Base-by-base conservation (phyloP, 2,113 vertebrate genomes). In the Crocuta crocuta region DNA sequence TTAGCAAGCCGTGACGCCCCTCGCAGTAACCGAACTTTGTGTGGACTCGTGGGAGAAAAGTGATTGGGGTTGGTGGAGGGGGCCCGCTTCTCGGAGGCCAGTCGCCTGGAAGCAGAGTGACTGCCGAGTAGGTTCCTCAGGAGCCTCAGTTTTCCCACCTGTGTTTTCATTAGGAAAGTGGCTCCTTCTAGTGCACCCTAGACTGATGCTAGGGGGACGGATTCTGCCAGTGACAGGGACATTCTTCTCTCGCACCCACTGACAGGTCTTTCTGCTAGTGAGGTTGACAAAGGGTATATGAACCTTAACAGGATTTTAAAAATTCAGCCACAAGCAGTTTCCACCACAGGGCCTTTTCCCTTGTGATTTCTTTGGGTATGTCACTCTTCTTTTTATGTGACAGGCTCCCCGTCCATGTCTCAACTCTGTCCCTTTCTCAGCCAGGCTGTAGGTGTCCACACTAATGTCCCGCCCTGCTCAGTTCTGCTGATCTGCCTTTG, bases 21-120 rank as follows among this genome's bases (percentile, higher is more conserved):
- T 24, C 21, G 5, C 76, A 0, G 39, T 6, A 65, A 39, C 2
- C 28, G 2, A n/a, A 24, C 33, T 50, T 61, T 23, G 58, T 55
- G 55, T 61, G 48, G 43, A 16, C 26, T 15, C 6, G 0, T 28
- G 21, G 66, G 26, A 33, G 5, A 55, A 19, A 48, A 33, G 35
- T 7, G 21, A 6, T 15, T 0, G 16, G 9, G 65, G 35, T 31
- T 0, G 7, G 2, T 0, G 1, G 1, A 61, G 80, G 15, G 39
- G 39, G 45, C 66, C 28, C 31, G 12, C 1, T 53, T 15, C n/a
- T 33, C 0, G 33, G 50, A 63, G 50, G 26, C 58, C 8, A 4
- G 70, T 3, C n/a, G 2, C 1, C 15, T 28, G 78, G n/a, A 10
- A 10, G 31, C 28, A 5, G n/a, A 23, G 58, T 15, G 31, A 2